Percentiles rank a stretch among this genome's conserved stretches.
Conservation (phyloP, 2,797 vertebrate species). For the Sciaenops ocellatus region DNA sequence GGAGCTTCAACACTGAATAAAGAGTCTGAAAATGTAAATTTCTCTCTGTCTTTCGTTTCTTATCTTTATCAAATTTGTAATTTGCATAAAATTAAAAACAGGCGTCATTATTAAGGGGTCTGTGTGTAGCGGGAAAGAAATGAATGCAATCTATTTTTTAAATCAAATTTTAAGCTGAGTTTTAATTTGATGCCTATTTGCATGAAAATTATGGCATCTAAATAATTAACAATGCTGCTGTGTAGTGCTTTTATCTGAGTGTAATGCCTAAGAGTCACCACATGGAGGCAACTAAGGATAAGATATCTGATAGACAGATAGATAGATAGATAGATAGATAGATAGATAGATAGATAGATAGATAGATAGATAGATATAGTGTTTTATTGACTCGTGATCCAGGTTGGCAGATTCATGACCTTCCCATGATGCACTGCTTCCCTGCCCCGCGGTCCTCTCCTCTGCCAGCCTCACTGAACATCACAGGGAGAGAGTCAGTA, state of each 20-base stretch:
- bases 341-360: neutral
- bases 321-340: neutral
- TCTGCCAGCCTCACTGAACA: conserved; percentile 63
- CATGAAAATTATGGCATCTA: neutral
- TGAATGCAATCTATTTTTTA: neutral
- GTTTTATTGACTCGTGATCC: conserved; percentile 55
- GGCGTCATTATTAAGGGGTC: neutral
- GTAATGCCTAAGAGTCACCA: conserved; percentile 45
- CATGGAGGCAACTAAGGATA: conserved; percentile 43
- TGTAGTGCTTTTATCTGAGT: neutral
- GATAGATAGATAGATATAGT: neutral
- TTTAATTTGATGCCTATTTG: neutral
- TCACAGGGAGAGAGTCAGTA: conserved; percentile 47
- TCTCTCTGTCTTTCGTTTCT: too few relatives aligned
- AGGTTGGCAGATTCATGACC: conserved; percentile 53
- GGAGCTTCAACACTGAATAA: neutral
- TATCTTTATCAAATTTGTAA: neutral
- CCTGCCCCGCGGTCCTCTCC: conserved; percentile 36
- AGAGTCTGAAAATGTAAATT: neutral
- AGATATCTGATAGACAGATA: conserved; percentile 3
- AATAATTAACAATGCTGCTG: neutral
- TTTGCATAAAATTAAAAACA: neutral
- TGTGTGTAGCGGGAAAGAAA: neutral
- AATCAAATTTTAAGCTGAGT: neutral
- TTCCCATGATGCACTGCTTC: conserved; percentile 76